Evolutionary conservation across 2,113 vertebrate genomes (phyloP).

Genomic region (Python bivittatus): DNA sequence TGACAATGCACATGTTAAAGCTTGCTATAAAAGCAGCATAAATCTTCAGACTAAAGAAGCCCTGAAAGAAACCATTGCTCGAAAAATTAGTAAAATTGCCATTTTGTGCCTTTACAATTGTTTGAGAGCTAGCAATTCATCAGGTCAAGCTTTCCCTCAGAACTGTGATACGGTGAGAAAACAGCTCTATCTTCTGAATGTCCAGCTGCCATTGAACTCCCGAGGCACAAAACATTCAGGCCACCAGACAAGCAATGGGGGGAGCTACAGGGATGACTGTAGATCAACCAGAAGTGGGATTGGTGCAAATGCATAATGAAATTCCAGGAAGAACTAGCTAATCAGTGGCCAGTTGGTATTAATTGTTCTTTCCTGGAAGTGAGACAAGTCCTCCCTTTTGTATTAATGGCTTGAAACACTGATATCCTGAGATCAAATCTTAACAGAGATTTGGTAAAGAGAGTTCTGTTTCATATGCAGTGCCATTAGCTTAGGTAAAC

Average conservation of each 20-base stretch:
- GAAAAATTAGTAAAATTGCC: background rate
- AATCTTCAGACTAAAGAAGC: background rate
- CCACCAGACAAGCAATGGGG: background rate
- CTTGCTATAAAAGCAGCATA: background rate
- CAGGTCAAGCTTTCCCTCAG: background rate
- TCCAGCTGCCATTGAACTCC: background rate
- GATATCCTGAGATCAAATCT: background rate
- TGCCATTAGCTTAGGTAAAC: conserved; percentile 22
- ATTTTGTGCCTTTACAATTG: background rate
- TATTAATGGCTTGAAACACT: background rate
- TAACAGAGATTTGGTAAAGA: conserved; percentile 9
- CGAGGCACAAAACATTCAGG: background rate
- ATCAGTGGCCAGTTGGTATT: conserved; percentile 34
- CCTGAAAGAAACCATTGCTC: background rate
- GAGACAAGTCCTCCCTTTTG: background rate
- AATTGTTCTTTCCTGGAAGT: conserved; percentile 17
- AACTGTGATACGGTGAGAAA: background rate
- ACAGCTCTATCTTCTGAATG: background rate
- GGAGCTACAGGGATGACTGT: background rate
- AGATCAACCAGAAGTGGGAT: background rate
- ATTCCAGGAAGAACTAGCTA: conserved; percentile 30
- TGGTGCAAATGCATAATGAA: conserved; percentile 10
- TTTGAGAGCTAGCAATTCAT: background rate
- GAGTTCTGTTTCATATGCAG: background rate
- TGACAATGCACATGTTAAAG: background rate